Base-by-base conservation (phyloP, 1,140 invertebrate genomes). In the Tenebrio molitor region DNA sequence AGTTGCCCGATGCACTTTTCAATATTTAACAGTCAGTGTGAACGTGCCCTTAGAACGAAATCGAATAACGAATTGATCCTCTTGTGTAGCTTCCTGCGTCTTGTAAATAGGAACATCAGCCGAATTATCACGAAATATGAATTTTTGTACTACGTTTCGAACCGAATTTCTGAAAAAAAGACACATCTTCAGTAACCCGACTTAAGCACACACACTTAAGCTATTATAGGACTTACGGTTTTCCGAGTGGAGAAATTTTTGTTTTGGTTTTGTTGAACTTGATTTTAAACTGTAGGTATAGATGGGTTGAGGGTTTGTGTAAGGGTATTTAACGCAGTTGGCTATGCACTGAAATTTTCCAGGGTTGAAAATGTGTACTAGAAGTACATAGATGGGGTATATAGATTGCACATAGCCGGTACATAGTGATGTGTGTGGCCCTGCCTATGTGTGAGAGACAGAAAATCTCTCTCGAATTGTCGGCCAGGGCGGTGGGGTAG, bases 261-360 rank as follows among this genome's bases (percentile, higher is more conserved):
- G 71, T 67, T 67, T 71, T 46, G 33, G 53, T 74, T 58, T 65
- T 53, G 3, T 71, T 36, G 44, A 63, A 69, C 46, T 50, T 71
- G 50, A 70, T 76, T 71, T 73, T 71, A 71, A 82, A 82, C 81
- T 82, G 81, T 82, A 82, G 81, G 81, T 82, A 79, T 81, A 81
- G 81, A 77, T 75, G 77, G 81, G 80, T 82, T 78, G 62, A 75
- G 80, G 80, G 79, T 79, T 81, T 80, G 78, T 82, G 81, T 81
- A 78, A 79, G 78, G 81, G 78, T 79, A 79, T 78, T 78, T 76
- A 80, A 81, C 81, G 81, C 81, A 82, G 81, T 81, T 78, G 79
- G 80, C 81, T 81, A 81, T 81, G 79, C 78, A 82, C 81, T 82
- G 80, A 82, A 81, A 80, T 77, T 82, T 82, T 79, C 72, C 75